These are phyloP conservation scores for Acrocephalus kingi DNA, from an alignment of 2,113 vertebrate species.

Conservation along the genomic window DNA sequence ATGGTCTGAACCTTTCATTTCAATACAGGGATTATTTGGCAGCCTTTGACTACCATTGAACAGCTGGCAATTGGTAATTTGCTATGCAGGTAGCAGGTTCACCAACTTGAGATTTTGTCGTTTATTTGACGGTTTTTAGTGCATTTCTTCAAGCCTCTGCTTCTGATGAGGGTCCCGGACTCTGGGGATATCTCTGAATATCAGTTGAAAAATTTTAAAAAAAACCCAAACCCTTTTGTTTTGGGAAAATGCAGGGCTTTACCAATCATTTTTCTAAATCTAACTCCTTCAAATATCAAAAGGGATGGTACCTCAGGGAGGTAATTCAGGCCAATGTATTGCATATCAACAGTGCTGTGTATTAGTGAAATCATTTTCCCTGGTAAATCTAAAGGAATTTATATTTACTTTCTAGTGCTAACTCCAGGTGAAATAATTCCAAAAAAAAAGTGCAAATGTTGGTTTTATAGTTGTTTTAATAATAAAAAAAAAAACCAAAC, in stretches of 20 bases:
- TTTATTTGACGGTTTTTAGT: neutral
- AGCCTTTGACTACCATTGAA: neutral
- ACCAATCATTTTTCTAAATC: neutral
- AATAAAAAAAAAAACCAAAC: neutral
- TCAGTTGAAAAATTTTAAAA: neutral
- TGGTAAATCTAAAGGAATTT: neutral
- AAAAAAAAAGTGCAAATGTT: neutral
- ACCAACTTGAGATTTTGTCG: neutral
- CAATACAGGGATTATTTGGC: neutral
- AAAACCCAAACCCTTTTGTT: neutral
- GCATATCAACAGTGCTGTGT: no score
- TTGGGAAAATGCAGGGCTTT: neutral
- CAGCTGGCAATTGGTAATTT: neutral
- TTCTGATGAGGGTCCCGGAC: neutral
- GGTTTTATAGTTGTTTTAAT: neutral
- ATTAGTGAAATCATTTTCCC: neutral
- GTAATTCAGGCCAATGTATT: neutral
- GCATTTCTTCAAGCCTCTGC: neutral
- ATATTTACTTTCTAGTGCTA: neutral
- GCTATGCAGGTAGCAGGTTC: neutral
- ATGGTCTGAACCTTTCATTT: neutral
- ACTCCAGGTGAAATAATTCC: neutral
- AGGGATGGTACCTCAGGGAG: neutral
- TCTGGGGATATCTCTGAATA: neutral
- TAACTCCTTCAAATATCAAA: neutral